Base-by-base conservation (phyloP, 1,140 invertebrate species). In the Sitodiplosis mosellana region DNA sequence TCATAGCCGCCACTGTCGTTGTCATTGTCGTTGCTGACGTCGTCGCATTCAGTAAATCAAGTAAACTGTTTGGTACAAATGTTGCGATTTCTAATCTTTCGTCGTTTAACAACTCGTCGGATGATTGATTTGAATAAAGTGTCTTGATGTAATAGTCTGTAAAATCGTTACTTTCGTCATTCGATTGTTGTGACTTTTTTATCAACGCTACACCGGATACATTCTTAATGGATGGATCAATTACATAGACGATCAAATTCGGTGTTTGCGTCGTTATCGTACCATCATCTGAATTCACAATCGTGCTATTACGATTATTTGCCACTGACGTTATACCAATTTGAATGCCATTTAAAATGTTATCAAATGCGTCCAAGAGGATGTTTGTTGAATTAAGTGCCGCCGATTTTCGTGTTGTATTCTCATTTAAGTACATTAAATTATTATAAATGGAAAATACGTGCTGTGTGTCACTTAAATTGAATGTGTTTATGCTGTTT, bases 181-280 rank as follows among this genome's bases (percentile, higher is more conserved):
- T 52, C 12, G 56, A 54, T 21, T 52, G 47, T 12, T 48, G 46
- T 51, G 50, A 55, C 27, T 53, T 50, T 5, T 52, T 48, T 42
- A 65, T 63, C 27, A 76, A 36, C n/a, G 69, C 70, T 38, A 77
- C 55, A n/a, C 74, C 74, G 38, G 69, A 70, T 33, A 75, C 58
- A 53, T 76, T 74, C 36, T 66, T 70, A 27, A 61, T 50, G 7
- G 49, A 40, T 2, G 74, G 73, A 58, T 71, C 70, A 2, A 70
- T 68, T 34, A 69, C 58, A 55, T 73, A 71, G 41, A 70, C 59
- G 11, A 72, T 47, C 61, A 68, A 63, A 56, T 68, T 58, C 45
- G 62, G 57, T 52, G 69, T 62, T 21, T 68, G 34, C 40, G 54
- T 51, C 41, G 52, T 49, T 18, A 54, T 52, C 6, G 54, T 48